phyloP scores from a whole-genome alignment of 2,797 vertebrate species.

The Odontamblyopus rebecca region DNA sequence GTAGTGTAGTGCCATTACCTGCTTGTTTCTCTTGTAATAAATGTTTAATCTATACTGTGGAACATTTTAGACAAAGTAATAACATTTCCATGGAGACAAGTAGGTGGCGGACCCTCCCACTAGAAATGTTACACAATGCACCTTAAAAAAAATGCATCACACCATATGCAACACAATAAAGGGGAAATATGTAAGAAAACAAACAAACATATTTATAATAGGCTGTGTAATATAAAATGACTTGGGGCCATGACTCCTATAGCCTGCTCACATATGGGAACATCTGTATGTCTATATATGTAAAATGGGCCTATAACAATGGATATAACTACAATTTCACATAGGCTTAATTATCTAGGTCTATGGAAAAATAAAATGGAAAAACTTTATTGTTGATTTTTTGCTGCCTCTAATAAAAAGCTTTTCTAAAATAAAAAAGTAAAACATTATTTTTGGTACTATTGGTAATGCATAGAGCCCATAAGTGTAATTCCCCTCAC shows the following conservation, averaged over 20 bases:
- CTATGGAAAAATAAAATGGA: not conserved
- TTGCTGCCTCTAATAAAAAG: too few species aligned
- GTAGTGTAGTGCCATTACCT: too few species aligned
- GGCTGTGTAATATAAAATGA: not conserved
- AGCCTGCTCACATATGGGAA: not conserved
- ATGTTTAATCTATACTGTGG: too few species aligned
- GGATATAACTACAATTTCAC: not conserved
- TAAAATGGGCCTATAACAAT: not conserved
- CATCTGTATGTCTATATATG: not conserved
- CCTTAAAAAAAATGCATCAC: not conserved
- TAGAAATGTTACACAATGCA: too few species aligned
- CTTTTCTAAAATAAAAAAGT: not conserved
- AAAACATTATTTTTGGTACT: not conserved
- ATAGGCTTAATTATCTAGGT: not conserved
- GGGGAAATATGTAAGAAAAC: not conserved
- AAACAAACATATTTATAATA: not conserved
- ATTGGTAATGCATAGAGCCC: not conserved
- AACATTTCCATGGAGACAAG: too few species aligned
- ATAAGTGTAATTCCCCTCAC: not conserved
- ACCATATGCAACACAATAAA: too few species aligned
- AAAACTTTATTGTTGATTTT: too few species aligned
- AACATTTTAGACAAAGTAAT: too few species aligned
- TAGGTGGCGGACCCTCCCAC: too few species aligned
- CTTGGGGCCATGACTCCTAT: not conserved
- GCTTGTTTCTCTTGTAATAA: too few species aligned